phyloP scores from a whole-genome alignment of 2,113 vertebrate species.

The Dipodomys ordii region DNA sequence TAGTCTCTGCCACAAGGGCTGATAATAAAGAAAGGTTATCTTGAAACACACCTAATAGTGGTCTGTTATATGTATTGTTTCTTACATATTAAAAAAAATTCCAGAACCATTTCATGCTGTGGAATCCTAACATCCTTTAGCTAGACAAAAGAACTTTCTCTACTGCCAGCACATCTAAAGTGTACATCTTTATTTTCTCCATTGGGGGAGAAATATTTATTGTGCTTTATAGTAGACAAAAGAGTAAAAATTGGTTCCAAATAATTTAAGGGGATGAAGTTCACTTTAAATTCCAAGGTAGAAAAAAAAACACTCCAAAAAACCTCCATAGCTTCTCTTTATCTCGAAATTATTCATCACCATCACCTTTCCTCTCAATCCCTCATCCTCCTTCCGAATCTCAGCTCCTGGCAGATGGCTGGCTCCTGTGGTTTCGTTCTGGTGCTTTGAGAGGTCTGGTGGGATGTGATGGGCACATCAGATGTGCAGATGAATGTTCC shows the following conservation, averaged over 20 bases:
- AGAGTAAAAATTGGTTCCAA: neutral
- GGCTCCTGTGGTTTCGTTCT: neutral
- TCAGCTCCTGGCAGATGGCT: neutral
- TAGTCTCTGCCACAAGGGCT: neutral
- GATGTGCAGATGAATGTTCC: neutral
- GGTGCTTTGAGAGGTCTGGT: neutral
- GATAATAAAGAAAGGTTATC: neutral
- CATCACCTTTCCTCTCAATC: neutral
- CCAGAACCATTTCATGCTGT: neutral
- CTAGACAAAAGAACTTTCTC: neutral
- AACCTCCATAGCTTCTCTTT: slow-evolving; percentile 13
- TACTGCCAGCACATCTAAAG: neutral
- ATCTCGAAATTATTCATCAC: neutral
- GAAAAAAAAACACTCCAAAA: neutral
- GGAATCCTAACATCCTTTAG: neutral
- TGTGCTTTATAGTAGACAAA: neutral
- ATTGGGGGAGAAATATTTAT: slow-evolving; percentile 34
- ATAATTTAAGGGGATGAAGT: neutral
- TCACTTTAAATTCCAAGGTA: slow-evolving; percentile 47
- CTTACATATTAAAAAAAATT: neutral
- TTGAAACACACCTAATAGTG: neutral
- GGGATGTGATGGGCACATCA: neutral
- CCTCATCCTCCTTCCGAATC: neutral
- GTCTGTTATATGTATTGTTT: neutral
- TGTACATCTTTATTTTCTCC: neutral